Evolutionary conservation across 1,140 invertebrate genomes (phyloP).

Genomic region (Atta colombica): DNA sequence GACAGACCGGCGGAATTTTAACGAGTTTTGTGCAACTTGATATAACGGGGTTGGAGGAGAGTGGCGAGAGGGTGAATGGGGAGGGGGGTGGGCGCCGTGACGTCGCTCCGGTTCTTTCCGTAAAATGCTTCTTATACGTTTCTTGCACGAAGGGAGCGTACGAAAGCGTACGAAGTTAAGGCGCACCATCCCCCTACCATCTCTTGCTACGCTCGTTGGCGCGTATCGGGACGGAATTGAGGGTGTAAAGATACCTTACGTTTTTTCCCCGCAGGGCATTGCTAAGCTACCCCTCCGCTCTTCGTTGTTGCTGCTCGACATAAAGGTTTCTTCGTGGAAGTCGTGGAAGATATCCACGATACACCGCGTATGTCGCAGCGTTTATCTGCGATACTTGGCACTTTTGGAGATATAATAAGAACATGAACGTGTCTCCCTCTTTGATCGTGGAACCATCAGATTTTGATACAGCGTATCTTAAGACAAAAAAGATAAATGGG

Average conservation of each 20-base stretch:
- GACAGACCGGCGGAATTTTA: constrained; percentile 81
- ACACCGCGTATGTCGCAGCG: neutral
- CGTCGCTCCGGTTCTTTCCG: constrained; percentile 41
- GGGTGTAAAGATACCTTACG: constrained; percentile 57
- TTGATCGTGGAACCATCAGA: neutral
- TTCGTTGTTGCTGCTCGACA: neutral
- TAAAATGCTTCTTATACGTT: constrained; percentile 60
- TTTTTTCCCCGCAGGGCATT: constrained; percentile 39
- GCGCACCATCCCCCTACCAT: neutral
- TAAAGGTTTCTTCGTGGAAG: neutral
- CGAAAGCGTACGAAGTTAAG: constrained; percentile 52
- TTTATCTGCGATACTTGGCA: constrained; percentile 46
- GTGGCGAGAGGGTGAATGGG: neutral
- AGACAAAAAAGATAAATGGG: neutral
- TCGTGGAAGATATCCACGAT: neutral
- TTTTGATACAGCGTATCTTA: neutral
- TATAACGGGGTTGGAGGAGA: constrained; percentile 65
- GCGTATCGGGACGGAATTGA: constrained; percentile 53
- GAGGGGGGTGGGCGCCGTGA: neutral
- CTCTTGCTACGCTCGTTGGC: constrained; percentile 30
- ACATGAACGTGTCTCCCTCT: neutral
- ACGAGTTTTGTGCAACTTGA: constrained; percentile 82
- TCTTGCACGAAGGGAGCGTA: constrained; percentile 39
- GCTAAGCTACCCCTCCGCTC: constrained; percentile 1
- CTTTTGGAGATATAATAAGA: constrained; percentile 26